Evolutionary conservation across 2,888 invertebrate genomes (phyloP).

Genomic region (Cecidostiba fungosa): DNA sequence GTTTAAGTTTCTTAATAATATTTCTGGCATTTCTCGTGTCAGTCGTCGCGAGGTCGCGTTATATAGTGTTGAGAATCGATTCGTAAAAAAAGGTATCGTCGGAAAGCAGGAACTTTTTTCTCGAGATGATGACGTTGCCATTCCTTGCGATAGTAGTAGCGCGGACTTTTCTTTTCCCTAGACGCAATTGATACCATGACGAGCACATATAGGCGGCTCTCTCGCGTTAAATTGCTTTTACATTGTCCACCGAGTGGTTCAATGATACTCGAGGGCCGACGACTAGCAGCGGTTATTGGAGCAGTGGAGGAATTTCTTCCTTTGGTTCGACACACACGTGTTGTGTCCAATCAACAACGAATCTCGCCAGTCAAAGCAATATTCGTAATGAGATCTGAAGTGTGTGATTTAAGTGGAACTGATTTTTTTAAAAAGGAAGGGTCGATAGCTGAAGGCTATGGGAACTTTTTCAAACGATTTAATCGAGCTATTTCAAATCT

Average conservation of each 20-base stretch:
- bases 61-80: constrained; percentile 53
- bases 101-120: constrained; percentile 62
- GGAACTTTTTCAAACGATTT: background rate
- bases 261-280: constrained; percentile 47
- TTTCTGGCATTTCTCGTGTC: background rate
- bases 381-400: constrained; percentile 12
- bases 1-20: constrained; percentile 13
- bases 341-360: constrained; percentile 26
- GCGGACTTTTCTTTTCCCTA: constrained; percentile 54
- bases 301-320: constrained; percentile 63
- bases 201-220: constrained; percentile 44
- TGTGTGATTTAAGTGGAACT: constrained; percentile 9
- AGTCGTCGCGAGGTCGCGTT: background rate
- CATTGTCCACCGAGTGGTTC: constrained; percentile 64
- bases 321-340: constrained; percentile 23
- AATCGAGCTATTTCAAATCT: background rate
- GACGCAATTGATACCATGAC: constrained; percentile 53
- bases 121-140: constrained; percentile 64
- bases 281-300: constrained; percentile 19
- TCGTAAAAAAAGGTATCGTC: constrained; percentile 47
- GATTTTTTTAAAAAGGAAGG: constrained; percentile 24
- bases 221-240: constrained; percentile 66
- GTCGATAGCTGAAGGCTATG: background rate
- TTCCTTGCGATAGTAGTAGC: constrained; percentile 29
- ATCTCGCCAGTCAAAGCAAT: constrained; percentile 2